Percentiles rank a stretch among this genome's conserved stretches.
These are phyloP conservation scores for Bicyclus anynana DNA, from an alignment of 1,140 invertebrate genomes.

Conservation along the genomic window DNA sequence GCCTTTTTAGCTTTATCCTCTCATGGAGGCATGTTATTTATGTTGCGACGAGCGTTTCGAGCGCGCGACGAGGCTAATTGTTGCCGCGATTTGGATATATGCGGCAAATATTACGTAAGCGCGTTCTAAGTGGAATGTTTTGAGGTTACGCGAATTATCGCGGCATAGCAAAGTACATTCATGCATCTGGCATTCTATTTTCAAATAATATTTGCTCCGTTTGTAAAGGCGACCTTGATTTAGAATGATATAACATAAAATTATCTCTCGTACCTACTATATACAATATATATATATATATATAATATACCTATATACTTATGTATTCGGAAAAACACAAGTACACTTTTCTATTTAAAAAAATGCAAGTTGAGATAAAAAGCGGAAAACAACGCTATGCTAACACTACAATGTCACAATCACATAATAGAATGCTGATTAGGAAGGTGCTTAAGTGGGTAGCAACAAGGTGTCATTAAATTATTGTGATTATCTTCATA, in stretches of 20 bases:
- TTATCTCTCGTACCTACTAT: not conserved
- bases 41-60: conserved; percentile 21
- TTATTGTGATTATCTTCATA: no score
- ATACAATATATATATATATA: no score
- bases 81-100: conserved; percentile 23
- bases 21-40: conserved; percentile 20
- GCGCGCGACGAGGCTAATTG: conserved; percentile 16
- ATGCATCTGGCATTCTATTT: conserved; percentile 24
- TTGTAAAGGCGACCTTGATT: conserved; percentile 24
- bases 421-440: not conserved
- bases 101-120: conserved; percentile 45
- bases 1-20: conserved; percentile 22
- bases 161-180: conserved; percentile 21
- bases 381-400: not conserved
- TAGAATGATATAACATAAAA: not conserved
- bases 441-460: not conserved
- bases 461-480: not conserved
- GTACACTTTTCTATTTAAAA: not conserved
- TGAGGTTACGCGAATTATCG: conserved; percentile 47
- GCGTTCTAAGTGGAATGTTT: conserved; percentile 40
- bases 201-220: conserved; percentile 23
- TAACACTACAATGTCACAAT: not conserved
- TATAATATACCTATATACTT: no score
- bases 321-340: no score
- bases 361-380: not conserved